A percentile compares a stretch with the other conserved stretches of the same genome.
phyloP scores from a whole-genome alignment of 2,888 invertebrate species.

The Caenorhabditis japonica region DNA sequence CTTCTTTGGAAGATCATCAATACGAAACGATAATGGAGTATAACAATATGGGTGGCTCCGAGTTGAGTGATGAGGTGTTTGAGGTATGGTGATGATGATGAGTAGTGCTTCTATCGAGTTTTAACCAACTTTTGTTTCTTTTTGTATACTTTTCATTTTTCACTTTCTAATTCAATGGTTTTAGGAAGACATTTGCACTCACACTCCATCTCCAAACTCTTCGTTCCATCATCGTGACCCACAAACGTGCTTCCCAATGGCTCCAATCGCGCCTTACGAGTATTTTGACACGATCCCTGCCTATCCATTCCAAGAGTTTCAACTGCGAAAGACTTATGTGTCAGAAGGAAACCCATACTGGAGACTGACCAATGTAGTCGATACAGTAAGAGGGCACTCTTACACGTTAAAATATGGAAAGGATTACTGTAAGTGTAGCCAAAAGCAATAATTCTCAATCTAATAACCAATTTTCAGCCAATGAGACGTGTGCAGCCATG shows the following conservation, averaged over 20 bases:
- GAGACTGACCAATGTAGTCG: slow-evolving; percentile 28
- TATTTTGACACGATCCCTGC: slow-evolving; percentile 23
- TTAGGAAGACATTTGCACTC: slow-evolving; percentile 8
- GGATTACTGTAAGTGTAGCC: slow-evolving; percentile 32
- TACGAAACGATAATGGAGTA: slow-evolving; percentile 48
- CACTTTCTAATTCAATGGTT: neutral
- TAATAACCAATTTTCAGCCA: slow-evolving; percentile 21
- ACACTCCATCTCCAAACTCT: slow-evolving; percentile 4
- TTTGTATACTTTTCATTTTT: neutral
- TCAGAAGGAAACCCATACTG: slow-evolving; percentile 31
- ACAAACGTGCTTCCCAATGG: slow-evolving; percentile 5
- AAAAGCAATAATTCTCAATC: neutral
- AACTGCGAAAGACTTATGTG: slow-evolving; percentile 13
- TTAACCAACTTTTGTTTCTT: neutral
- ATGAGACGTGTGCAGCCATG: slow-evolving; percentile 22
- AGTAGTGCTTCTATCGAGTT: slow-evolving; percentile 14
- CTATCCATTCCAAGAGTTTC: slow-evolving; percentile 28
- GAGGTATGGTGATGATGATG: no score
- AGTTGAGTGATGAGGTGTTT: slow-evolving; percentile 44
- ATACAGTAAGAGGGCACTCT: slow-evolving; percentile 7
- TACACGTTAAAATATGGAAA: slow-evolving; percentile 27
- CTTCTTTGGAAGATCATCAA: slow-evolving; percentile 12
- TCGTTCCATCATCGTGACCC: slow-evolving; percentile 9
- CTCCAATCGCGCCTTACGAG: slow-evolving; percentile 32
- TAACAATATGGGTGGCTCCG: slow-evolving; percentile 12